A percentile compares a stretch with the other conserved stretches of the same genome.
Conservation (phyloP, 2,888 invertebrate species). For the Physocephala rufipes region DNA sequence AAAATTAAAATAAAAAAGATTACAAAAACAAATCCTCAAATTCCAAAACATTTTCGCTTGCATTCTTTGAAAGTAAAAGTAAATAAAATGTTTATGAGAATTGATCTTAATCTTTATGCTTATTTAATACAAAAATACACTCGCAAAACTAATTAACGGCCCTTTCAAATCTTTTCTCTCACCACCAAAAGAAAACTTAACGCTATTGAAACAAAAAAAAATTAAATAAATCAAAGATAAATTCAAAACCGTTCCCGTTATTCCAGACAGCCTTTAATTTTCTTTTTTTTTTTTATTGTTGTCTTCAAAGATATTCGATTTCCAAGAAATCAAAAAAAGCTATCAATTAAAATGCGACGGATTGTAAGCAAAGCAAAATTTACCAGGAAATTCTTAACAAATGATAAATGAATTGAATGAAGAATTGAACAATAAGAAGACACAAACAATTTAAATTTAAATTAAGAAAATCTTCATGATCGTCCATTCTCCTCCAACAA, state of each 20-base stretch:
- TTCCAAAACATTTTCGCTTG: too few species aligned
- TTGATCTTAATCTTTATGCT: too few species aligned
- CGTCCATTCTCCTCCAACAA: neutral
- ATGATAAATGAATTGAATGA: slow-evolving; percentile 20
- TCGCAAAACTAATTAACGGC: too few species aligned
- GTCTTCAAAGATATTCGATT: neutral
- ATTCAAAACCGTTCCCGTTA: neutral
- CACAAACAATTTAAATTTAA: slow-evolving; percentile 2
- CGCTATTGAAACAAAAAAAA: neutral
- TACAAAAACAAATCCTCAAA: too few species aligned
- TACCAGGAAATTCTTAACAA: slow-evolving; percentile 24
- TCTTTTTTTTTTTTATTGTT: neutral
- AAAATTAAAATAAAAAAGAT: too few species aligned
- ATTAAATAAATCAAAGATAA: neutral
- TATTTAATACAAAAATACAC: too few species aligned
- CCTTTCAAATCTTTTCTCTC: too few species aligned
- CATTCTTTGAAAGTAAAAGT: too few species aligned
- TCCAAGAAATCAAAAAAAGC: slow-evolving; percentile 26
- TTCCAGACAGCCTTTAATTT: neutral
- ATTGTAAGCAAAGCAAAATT: neutral
- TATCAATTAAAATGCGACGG: slow-evolving; percentile 27
- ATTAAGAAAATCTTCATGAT: neutral
- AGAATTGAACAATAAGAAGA: slow-evolving; percentile 2
- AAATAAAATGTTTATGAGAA: too few species aligned
- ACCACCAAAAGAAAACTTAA: too few species aligned